These are phyloP conservation scores for Sebastes kiyomatsui DNA, from an alignment of 2,797 vertebrate genomes.

Conservation along the genomic window DNA sequence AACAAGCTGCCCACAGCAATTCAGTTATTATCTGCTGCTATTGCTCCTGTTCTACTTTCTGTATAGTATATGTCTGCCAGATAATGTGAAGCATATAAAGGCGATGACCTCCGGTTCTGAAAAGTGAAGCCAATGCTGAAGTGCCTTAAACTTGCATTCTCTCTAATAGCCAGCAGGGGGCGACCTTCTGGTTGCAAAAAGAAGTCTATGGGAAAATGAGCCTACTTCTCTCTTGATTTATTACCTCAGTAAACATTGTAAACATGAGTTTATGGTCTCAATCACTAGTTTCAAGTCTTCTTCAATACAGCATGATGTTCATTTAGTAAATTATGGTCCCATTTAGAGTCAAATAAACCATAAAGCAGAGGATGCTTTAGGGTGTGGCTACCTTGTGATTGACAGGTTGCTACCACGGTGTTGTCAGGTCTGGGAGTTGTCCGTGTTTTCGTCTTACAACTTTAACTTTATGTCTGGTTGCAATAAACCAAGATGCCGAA, in stretches of 20 bases:
- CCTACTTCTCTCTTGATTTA: neutral
- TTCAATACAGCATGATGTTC: too few relatives aligned
- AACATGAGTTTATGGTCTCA: neutral
- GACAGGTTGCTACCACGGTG: fast-evolving
- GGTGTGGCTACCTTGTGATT: too few relatives aligned
- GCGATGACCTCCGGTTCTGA: neutral
- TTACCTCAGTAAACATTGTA: neutral
- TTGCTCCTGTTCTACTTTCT: neutral
- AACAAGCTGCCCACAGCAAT: neutral
- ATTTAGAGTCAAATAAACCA: neutral
- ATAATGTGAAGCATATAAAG: neutral
- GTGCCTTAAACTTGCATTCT: neutral
- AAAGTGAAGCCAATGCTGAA: neutral
- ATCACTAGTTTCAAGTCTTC: neutral
- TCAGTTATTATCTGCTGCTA: neutral
- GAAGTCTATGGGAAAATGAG: neutral
- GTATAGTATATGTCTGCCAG: neutral
- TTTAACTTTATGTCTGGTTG: too few relatives aligned
- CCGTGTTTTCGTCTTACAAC: too few relatives aligned
- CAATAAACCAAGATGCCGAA: too few relatives aligned
- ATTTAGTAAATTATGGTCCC: neutral
- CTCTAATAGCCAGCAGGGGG: neutral
- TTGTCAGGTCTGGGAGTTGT: neutral
- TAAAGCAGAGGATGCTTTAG: too few relatives aligned
- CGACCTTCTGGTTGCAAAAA: neutral